A percentile compares a stretch with the other conserved stretches of the same genome.
These are phyloP conservation scores for Athetis lepigone DNA, from an alignment of 2,888 invertebrate genomes.

Conservation along the genomic window DNA sequence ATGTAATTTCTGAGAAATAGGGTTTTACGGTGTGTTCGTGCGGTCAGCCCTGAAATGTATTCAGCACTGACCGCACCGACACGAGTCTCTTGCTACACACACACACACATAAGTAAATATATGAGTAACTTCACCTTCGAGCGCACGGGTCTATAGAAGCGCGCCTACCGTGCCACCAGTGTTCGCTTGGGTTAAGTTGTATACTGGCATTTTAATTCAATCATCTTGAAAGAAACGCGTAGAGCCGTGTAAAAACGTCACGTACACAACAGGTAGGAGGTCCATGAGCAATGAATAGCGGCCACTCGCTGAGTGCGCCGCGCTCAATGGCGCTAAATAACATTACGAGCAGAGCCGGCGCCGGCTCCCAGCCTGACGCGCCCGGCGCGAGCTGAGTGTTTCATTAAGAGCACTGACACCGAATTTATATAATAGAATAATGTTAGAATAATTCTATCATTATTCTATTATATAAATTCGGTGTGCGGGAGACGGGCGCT, in stretches of 20 bases:
- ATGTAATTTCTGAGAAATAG: no score
- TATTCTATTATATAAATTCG: no score
- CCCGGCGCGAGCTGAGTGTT: conserved; percentile 14
- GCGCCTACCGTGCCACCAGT: no score
- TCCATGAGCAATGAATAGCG: conserved; percentile 20
- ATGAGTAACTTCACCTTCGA: no score
- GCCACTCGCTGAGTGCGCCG: conserved; percentile 11
- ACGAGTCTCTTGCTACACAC: no score
- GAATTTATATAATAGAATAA: conserved; percentile 47
- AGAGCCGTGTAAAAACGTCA: conserved; percentile 5
- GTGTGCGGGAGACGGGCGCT: conserved; percentile 26
- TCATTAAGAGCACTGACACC: conserved; percentile 50
- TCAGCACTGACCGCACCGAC: no score
- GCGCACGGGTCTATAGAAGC: no score
- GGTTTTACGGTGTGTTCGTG: no score
- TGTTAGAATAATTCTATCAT: conserved; percentile 43
- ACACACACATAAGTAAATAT: no score
- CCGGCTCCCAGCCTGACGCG: not conserved
- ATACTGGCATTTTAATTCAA: no score
- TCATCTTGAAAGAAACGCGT: conserved; percentile 32
- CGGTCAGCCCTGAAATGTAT: no score
- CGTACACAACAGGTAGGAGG: conserved; percentile 32
- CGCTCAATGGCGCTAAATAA: conserved; percentile 27
- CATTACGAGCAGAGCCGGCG: conserved; percentile 26
- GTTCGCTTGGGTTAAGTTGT: no score